Base-by-base conservation (phyloP, 2,113 vertebrate species). In the Psittacula cyanocephala region DNA sequence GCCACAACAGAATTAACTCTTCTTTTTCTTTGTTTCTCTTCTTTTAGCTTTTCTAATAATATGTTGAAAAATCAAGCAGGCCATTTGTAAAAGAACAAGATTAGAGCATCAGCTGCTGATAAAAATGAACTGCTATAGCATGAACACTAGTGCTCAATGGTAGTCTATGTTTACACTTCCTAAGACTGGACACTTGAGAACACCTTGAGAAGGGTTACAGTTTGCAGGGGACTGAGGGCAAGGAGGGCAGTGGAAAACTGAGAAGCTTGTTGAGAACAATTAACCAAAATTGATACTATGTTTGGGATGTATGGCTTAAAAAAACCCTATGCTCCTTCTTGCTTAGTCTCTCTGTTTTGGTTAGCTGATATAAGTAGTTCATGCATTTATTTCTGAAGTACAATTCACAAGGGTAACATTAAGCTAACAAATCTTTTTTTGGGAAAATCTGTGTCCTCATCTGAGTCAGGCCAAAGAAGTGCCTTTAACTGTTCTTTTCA, bases 401-500 rank as follows among this genome's bases (percentile, higher is more conserved):
- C 33, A 82, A 14, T 74, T 86, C 50, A 55, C 41, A 82, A 64
- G 41, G 23, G 50, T 83, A 89, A 76, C 28, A n/a, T 89, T 78
- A 64, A 47, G 52, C 28, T 80, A 86, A 86, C 68, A 86, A 28
- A 67, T 76, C 47, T 74, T 64, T 78, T 78, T 75, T 33, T 35
- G 31, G 33, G 27, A 24, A 75, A 95, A 59, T 89, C 47, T 79
- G 7, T 86, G 33, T 71, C n/a, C 57, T 83, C 72, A 86, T 71
- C 47, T 52, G 46, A 82, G 62, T 67, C 33, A 75, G 33, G 62
- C 46, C 62, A 86, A 86, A 88, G 71, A 96, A 88, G 68, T 79
- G 52, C 76, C 81, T 95, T 89, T 63, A 80, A 70, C 50, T 76
- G 47, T 64, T 95, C 63, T 89, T 89, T 83, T 84, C 77, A 91